Conservation (phyloP, 2,888 invertebrate genomes). For the Ryuthela nishihirai region DNA sequence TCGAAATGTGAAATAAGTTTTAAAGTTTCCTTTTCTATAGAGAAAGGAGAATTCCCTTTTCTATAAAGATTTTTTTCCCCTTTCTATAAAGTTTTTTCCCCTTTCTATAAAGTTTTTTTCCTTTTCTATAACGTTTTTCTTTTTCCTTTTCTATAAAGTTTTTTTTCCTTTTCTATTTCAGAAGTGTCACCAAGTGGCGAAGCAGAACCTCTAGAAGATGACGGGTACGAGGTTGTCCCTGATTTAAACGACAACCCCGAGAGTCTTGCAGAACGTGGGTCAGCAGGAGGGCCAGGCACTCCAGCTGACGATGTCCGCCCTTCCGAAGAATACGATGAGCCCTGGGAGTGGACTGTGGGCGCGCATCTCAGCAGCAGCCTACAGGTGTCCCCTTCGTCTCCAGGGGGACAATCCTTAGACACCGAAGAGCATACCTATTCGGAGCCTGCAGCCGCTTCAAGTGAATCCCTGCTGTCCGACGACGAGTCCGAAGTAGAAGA, state of each 20-base stretch:
- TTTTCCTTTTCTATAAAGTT: too few species aligned
- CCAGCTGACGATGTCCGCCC: conserved; percentile 30
- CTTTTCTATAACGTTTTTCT: too few species aligned
- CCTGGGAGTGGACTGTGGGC: conserved; percentile 42
- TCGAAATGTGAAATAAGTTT: too few species aligned
- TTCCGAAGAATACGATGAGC: conserved; percentile 41
- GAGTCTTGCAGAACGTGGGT: neutral
- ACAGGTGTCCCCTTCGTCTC: conserved; percentile 23
- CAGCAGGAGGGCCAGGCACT: neutral
- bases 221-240: conserved; percentile 18
- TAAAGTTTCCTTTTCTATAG: too few species aligned
- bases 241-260: conserved; percentile 4
- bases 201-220: too few species aligned
- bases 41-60: too few species aligned
- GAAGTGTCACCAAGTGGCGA: too few species aligned
- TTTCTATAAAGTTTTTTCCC: too few species aligned
- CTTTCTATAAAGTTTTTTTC: too few species aligned
- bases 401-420: conserved; percentile 10
- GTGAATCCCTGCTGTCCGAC: conserved; percentile 22
- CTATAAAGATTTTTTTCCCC: too few species aligned
- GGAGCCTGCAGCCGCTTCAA: conserved; percentile 16
- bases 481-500: conserved; percentile 24
- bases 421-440: conserved; percentile 12
- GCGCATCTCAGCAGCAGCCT: conserved; percentile 26
- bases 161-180: too few species aligned